A percentile compares a stretch with the other conserved stretches of the same genome.
These are phyloP conservation scores for Urosaurus nigricauda DNA, from an alignment of 2,797 vertebrate species.

Conservation along the genomic window DNA sequence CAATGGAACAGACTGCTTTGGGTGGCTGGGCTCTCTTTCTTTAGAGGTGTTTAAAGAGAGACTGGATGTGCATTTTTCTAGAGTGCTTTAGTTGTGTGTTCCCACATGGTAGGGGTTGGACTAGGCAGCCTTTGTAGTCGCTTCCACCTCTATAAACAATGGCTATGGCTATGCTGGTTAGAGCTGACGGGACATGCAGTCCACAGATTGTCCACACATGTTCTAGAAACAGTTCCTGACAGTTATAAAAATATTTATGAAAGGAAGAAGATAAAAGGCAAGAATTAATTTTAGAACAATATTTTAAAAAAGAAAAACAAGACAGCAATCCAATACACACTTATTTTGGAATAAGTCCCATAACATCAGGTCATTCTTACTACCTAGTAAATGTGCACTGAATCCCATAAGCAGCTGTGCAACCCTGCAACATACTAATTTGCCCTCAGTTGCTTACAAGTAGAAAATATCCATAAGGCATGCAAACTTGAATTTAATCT, in stretches of 20 bases:
- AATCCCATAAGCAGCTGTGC: not conserved
- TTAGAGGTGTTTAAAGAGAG: too few species aligned
- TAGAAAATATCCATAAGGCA: not conserved
- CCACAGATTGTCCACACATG: not conserved
- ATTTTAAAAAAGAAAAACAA: not conserved
- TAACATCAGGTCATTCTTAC: not conserved
- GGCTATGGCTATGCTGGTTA: too few species aligned
- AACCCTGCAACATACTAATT: not conserved
- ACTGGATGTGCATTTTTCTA: too few species aligned
- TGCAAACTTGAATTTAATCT: not conserved
- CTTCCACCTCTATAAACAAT: too few species aligned
- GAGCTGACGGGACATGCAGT: not conserved
- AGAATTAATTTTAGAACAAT: not conserved
- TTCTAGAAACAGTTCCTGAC: not conserved
- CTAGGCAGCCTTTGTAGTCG: too few species aligned
- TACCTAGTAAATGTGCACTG: not conserved
- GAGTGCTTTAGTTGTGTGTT: too few species aligned
- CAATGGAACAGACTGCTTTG: too few species aligned
- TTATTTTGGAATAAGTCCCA: not conserved
- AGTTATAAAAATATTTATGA: too few species aligned
- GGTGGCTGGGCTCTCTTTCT: too few species aligned
- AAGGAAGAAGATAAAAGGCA: not conserved
- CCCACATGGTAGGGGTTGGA: too few species aligned
- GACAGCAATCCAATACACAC: not conserved
- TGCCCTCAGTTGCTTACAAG: not conserved